A percentile compares a stretch with the other conserved stretches of the same genome.
Conservation (phyloP, 2,888 invertebrate species). For the Xylota sylvarum region DNA sequence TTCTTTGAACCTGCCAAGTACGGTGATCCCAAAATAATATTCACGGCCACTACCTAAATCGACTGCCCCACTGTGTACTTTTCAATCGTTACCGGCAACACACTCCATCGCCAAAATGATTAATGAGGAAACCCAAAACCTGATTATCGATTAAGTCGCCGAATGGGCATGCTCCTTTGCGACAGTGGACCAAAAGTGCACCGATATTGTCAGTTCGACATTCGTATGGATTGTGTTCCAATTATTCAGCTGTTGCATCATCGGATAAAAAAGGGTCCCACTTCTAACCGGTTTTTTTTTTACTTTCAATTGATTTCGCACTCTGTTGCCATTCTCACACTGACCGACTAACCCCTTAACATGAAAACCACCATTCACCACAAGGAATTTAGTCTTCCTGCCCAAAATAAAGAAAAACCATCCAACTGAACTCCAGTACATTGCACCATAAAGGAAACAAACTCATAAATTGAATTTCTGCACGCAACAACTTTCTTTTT, state of each 20-base stretch:
- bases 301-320: constrained; percentile 23
- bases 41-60: background rate
- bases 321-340: background rate
- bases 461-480: constrained; percentile 60
- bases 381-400: constrained; percentile 30
- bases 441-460: constrained; percentile 33
- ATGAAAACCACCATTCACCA: constrained; percentile 39
- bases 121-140: constrained; percentile 51
- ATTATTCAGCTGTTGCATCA: constrained; percentile 15
- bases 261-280: constrained; percentile 9
- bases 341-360: constrained; percentile 52
- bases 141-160: constrained; percentile 22
- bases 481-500: constrained; percentile 61
- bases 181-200: constrained; percentile 28
- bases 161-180: constrained; percentile 27
- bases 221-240: constrained; percentile 13
- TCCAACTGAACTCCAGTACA: background rate
- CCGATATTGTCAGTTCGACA: constrained; percentile 36
- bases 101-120: constrained; percentile 46
- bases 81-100: constrained; percentile 19
- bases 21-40: too few relatives aligned
- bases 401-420: background rate
- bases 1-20: too few relatives aligned
- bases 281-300: constrained; percentile 64
- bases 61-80: constrained; percentile 17